Percentiles rank a stretch among this genome's conserved stretches.
phyloP scores from a whole-genome alignment of 2,888 invertebrate genomes.

The Ditylenchus weischeri region DNA sequence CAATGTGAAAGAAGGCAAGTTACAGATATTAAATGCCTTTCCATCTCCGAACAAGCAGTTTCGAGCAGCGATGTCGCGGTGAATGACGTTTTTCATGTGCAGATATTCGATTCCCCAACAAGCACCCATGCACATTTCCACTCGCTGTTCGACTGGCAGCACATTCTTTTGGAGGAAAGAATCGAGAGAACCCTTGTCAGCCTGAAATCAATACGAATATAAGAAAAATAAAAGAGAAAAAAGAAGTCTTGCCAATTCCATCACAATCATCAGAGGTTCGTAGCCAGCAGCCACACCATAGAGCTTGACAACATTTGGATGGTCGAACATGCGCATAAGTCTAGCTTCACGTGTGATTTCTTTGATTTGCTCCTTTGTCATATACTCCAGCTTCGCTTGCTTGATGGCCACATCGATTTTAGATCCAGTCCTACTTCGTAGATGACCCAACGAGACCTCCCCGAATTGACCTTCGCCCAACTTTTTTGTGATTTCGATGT shows the following conservation, averaged over 20 bases:
- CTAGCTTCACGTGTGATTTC: conserved; percentile 34
- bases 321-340: conserved; percentile 31
- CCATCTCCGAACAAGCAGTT: conserved; percentile 27
- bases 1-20: not conserved
- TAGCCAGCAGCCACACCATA: conserved; percentile 35
- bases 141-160: conserved; percentile 27
- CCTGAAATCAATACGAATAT: not conserved
- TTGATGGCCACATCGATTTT: conserved; percentile 33
- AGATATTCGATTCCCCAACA: conserved; percentile 39
- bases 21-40: conserved; percentile 5
- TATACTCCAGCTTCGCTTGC: conserved; percentile 22
- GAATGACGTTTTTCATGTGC: conserved; percentile 32
- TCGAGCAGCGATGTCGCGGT: conserved; percentile 36
- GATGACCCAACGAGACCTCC: conserved; percentile 29
- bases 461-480: conserved; percentile 39
- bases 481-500: conserved; percentile 31
- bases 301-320: conserved; percentile 30
- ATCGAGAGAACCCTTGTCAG: conserved; percentile 25
- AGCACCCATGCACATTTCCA: conserved; percentile 44
- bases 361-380: conserved; percentile 33
- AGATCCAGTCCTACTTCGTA: conserved; percentile 14
- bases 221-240: not conserved
- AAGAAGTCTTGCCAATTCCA: conserved; percentile 26
- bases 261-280: conserved; percentile 33
- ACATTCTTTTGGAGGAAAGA: conserved; percentile 24